Evolutionary conservation across 1,140 invertebrate genomes (phyloP).

Genomic region (Eulimnadia texana): DNA sequence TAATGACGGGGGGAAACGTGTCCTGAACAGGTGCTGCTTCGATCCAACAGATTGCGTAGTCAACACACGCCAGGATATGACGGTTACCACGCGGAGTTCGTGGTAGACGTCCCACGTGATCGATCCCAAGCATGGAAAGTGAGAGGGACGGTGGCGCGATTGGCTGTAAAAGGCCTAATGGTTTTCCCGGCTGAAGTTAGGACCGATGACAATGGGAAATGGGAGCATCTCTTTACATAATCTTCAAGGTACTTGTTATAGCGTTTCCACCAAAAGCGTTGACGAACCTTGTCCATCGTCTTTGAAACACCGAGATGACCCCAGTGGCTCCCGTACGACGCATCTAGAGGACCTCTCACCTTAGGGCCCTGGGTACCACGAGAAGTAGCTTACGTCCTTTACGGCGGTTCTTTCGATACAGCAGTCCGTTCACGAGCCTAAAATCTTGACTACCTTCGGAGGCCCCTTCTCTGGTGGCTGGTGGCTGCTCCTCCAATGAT

Average conservation of each 20-base stretch:
- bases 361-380: slow-evolving; percentile 18
- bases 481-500: no score
- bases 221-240: background rate
- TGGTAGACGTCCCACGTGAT: slow-evolving; percentile 1
- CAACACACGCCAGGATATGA: slow-evolving; percentile 1
- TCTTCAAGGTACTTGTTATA: background rate
- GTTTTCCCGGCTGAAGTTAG: background rate
- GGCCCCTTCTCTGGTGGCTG: no score
- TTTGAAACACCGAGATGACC: background rate
- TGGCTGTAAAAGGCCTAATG: slow-evolving; percentile 1
- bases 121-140: slow-evolving; percentile 5
- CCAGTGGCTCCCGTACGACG: background rate
- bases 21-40: slow-evolving; percentile 6
- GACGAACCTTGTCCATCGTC: background rate
- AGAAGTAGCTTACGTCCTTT: slow-evolving; percentile 17
- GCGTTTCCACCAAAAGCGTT: slow-evolving; percentile 5
- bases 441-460: no score
- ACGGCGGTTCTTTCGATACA: no score
- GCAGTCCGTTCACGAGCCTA: no score
- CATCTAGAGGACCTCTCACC: background rate
- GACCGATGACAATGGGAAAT: background rate
- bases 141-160: background rate
- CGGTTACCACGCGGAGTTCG: slow-evolving; percentile 1
- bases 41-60: slow-evolving; percentile 4
- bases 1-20: background rate